These are phyloP conservation scores for Ceyx cyanopectus DNA, from an alignment of 2,113 vertebrate genomes.

Conservation along the genomic window DNA sequence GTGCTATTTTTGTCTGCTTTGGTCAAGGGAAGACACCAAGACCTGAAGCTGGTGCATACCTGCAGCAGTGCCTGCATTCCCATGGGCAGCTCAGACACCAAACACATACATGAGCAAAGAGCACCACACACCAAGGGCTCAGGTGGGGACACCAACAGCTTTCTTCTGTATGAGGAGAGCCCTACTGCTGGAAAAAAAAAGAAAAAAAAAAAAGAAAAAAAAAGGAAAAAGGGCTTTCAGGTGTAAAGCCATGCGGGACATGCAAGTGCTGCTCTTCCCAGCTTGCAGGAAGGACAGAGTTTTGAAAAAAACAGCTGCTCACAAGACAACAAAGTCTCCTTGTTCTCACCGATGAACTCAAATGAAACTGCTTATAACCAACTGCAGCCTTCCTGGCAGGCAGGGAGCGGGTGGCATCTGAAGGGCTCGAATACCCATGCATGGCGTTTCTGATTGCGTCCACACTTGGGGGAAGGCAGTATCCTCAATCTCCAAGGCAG, in stretches of 20 bases:
- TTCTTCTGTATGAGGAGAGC: background rate
- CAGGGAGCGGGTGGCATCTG: background rate
- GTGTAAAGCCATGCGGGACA: background rate
- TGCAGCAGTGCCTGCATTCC: background rate
- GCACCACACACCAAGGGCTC: fast-evolving
- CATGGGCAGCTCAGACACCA: background rate
- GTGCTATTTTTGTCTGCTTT: background rate
- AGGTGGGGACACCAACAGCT: background rate
- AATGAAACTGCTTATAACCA: background rate
- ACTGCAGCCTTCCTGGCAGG: background rate
- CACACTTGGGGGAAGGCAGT: background rate
- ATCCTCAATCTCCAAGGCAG: background rate
- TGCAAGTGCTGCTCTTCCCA: background rate
- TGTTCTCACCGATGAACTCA: background rate
- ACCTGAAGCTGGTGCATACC: background rate
- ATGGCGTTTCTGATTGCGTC: fast-evolving
- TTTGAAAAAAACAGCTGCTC: background rate
- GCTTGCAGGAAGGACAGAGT: background rate
- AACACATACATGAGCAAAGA: fast-evolving
- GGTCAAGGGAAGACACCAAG: background rate
- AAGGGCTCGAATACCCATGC: background rate
- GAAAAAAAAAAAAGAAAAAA: background rate
- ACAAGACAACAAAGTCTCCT: background rate
- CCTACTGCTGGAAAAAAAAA: background rate
- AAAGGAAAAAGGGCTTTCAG: background rate